Evolutionary conservation across 2,888 invertebrate genomes (phyloP).

Genomic region (Dynastes tityus): DNA sequence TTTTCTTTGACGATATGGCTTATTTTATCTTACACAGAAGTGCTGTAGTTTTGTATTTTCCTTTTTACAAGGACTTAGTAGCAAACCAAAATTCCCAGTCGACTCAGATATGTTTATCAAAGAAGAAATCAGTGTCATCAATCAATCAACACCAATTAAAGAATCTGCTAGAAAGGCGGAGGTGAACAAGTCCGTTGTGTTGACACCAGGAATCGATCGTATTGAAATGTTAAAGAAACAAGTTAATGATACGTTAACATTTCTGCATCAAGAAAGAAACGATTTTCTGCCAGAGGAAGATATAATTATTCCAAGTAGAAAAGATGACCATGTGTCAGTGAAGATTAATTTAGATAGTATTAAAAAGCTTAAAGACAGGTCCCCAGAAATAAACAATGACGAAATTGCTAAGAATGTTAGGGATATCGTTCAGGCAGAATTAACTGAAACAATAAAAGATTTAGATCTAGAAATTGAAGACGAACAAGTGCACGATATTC

Average conservation of each 20-base stretch:
- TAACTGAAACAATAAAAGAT: conserved; percentile 47
- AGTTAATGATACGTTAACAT: conserved; percentile 68
- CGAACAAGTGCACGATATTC: conserved; percentile 44
- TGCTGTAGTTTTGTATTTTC: conserved; percentile 49
- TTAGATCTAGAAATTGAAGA: conserved; percentile 49
- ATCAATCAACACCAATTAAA: conserved; percentile 31
- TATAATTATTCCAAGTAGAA: conserved; percentile 67
- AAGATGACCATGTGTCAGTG: conserved; percentile 68
- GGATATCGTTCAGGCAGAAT: conserved; percentile 48
- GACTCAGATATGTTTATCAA: conserved; percentile 44
- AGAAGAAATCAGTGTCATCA: conserved; percentile 35
- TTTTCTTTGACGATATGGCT: conserved; percentile 40
- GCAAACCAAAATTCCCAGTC: conserved; percentile 39
- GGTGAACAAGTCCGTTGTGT: conserved; percentile 2
- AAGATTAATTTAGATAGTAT: conserved; percentile 65
- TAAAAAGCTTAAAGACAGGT: conserved; percentile 58
- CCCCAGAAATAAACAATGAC: conserved; percentile 50
- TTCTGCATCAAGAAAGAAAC: conserved; percentile 69
- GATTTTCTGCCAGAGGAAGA: conserved; percentile 69
- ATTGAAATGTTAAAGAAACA: conserved; percentile 66
- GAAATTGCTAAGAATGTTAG: conserved; percentile 48
- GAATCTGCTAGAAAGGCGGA: conserved; percentile 7
- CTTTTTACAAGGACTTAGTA: conserved; percentile 47
- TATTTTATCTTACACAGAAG: conserved; percentile 41
- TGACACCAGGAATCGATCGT: conserved; percentile 51